Evolutionary conservation across 53 echinoderm and acorn worm species (phyloP).

Genomic region (Mesocentrotus franciscanus): DNA sequence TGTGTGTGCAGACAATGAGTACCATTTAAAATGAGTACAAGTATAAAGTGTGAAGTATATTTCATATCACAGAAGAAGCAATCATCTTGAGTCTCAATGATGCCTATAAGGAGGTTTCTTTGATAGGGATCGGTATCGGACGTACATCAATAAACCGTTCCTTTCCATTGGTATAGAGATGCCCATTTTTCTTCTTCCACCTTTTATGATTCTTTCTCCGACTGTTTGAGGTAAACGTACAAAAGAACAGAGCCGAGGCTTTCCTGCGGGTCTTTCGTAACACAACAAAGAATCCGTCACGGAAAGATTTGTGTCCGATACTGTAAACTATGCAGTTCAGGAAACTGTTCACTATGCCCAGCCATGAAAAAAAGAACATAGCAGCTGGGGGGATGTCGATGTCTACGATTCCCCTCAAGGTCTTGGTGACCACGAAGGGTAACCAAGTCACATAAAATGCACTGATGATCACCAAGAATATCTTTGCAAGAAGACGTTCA

Average conservation of each 20-base stretch:
- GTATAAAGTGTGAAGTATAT: conserved; percentile 8
- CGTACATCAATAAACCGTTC: conserved; percentile 34
- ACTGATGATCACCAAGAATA: conserved; percentile 90
- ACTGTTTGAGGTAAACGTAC: conserved; percentile 38
- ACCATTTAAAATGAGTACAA: conserved; percentile 45
- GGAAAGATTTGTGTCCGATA: conserved; percentile 87
- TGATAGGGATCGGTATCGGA: conserved; percentile 13
- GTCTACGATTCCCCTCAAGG: conserved; percentile 68
- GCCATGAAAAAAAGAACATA: conserved; percentile 86
- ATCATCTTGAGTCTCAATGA: not conserved
- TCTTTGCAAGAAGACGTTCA: conserved; percentile 88
- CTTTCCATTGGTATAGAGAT: not conserved
- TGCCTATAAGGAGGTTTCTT: conserved; percentile 26
- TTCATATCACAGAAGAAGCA: not conserved
- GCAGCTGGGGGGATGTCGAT: conserved; percentile 72
- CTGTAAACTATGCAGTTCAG: conserved; percentile 95
- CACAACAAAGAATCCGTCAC: conserved; percentile 70
- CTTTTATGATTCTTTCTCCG: conserved; percentile 4
- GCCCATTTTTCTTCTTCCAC: conserved; percentile 5
- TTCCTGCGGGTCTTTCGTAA: conserved; percentile 55
- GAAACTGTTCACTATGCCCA: conserved; percentile 93
- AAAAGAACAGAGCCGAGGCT: not conserved
- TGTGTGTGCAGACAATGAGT: not conserved
- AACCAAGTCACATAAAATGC: conserved; percentile 95
- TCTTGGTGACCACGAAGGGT: conserved; percentile 81